Evolutionary conservation across 2,113 vertebrate species (phyloP), one percentile per base, ranked within the genome.

Genomic region (Syrrhaptes paradoxus): DNA sequence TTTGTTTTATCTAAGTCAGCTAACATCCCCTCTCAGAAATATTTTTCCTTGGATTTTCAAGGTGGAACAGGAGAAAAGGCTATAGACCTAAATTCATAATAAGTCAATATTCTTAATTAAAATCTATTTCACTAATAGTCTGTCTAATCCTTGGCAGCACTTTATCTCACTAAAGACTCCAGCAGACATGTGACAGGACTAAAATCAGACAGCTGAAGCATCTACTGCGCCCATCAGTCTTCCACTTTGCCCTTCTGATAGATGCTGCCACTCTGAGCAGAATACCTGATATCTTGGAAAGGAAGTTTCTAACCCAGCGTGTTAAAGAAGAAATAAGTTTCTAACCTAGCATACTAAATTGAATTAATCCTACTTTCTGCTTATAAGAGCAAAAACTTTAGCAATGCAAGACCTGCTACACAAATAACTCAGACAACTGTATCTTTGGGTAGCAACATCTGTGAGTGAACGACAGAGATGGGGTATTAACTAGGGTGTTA

Each of bases 101-200:
- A 75, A 83, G 8, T 96, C 91, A 80, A 93, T 91, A 95, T 55
- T 87, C 28, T 89, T 89, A 94, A 93, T 96, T 94, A 95, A 93
- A 90, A 93, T 92, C 77, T 91, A 76, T 92, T 87, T 94, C 81
- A 66, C 58, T 79, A 89, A 66, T 70, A 76, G 46, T 58, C 31
- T 80, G 36, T 61, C 58, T 95, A 71, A 95, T 89, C 87, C 85
- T 76, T 87, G 87, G 19, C 41, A 82, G 54, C 54, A 49, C 38
- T 87, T 96, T 94, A 66, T 91, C 87, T 95, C 89, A 55, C 52
- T 68, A 28, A 93, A 90, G 78, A 73, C 22, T 85, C 26, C 62
- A 79, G 54, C 41, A 93, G 78, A 88, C 22, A 5, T 54, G 19
- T 86, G 75, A 70, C 7, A 16, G 79, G 63, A 88, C 66, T 92